Percentiles rank a stretch among this genome's conserved stretches.
Evolutionary conservation across 2,113 vertebrate species (phyloP).

Genomic region (Neofelis nebulosa): DNA sequence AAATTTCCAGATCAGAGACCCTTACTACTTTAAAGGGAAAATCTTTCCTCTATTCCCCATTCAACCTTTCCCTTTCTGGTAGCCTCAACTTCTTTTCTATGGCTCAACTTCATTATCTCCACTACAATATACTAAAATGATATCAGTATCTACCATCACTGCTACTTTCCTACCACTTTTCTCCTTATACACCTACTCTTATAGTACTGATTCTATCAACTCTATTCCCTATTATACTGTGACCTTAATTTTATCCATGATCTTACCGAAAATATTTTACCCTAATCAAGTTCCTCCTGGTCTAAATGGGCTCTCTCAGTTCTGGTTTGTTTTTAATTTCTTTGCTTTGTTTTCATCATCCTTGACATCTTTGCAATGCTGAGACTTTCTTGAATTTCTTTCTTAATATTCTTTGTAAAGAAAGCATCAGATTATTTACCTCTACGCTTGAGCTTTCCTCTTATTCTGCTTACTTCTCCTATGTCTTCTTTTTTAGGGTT

Average conservation of each 20-base stretch:
- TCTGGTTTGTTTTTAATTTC: not conserved
- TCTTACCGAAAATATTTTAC: not conserved
- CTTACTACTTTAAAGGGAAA: not conserved
- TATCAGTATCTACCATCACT: not conserved
- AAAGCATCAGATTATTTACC: conserved; percentile 9
- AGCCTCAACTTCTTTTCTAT: not conserved
- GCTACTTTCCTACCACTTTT: conserved; percentile 10
- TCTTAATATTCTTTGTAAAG: conserved; percentile 10
- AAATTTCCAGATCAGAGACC: not conserved
- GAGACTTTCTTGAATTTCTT: not conserved
- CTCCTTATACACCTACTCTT: not conserved
- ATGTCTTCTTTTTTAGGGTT: not conserved
- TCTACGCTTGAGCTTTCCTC: not conserved
- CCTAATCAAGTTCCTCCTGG: conserved; percentile 3
- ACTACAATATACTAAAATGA: not conserved
- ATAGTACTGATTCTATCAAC: not conserved
- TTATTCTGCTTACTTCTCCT: not conserved
- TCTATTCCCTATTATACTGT: not conserved
- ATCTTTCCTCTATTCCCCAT: not conserved
- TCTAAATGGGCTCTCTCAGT: not conserved
- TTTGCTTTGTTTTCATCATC: not conserved
- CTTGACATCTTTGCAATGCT: not conserved
- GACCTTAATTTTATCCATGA: not conserved
- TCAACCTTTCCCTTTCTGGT: not conserved
- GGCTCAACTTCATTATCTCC: not conserved